These are phyloP conservation scores for Clarias macrocephalus DNA, from an alignment of 2,113 vertebrate genomes.

Conservation along the genomic window DNA sequence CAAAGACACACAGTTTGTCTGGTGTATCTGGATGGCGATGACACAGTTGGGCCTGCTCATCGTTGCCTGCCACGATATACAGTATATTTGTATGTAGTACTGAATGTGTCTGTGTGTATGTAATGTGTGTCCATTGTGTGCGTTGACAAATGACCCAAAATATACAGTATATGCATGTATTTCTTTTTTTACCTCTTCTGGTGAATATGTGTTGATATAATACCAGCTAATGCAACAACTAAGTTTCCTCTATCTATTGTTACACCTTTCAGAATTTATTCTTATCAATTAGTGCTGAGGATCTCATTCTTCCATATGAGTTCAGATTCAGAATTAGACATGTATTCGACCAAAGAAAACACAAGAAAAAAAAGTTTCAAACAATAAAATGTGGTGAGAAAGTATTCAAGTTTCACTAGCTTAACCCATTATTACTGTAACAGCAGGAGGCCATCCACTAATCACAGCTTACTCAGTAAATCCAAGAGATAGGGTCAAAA, in stretches of 20 bases:
- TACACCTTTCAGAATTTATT: conserved; percentile 16
- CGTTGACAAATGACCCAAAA: no score
- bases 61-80: no score
- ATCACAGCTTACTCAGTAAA: conserved; percentile 7
- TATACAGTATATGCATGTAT: no score
- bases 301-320: neutral
- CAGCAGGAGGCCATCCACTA: conserved; percentile 4
- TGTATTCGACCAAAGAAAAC: neutral
- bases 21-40: no score
- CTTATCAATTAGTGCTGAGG: conserved; percentile 36
- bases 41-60: no score
- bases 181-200: neutral
- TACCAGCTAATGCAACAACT: neutral
- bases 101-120: no score
- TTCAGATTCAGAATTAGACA: neutral
- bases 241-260: neutral
- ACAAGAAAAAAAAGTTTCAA: neutral
- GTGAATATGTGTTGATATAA: neutral
- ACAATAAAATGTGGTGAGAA: neutral
- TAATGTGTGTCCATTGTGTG: no score
- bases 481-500: neutral
- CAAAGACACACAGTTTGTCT: no score
- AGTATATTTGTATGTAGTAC: no score
- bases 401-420: neutral
- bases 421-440: conserved; percentile 1